Evolutionary conservation across 2,797 vertebrate genomes (phyloP).

Genomic region (Halcyon badia): DNA sequence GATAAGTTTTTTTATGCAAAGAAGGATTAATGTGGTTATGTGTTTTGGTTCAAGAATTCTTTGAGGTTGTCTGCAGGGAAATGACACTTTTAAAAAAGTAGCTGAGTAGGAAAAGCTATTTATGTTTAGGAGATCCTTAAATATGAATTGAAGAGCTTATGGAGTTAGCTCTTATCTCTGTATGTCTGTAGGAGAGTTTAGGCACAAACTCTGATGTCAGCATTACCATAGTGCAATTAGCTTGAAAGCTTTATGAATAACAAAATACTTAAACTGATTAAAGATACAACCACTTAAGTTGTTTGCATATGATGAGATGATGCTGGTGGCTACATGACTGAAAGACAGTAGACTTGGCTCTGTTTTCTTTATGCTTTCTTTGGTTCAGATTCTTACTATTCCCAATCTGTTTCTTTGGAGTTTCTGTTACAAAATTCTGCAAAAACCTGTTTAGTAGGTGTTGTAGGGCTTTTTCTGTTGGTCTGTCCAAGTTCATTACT

Average conservation of each 20-base stretch:
- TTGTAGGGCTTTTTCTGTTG: neutral
- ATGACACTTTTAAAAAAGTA: neutral
- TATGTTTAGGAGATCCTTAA: neutral
- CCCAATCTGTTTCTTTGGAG: neutral
- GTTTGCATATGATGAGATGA: neutral
- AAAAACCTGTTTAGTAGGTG: neutral
- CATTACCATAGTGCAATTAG: neutral
- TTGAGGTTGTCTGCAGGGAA: neutral
- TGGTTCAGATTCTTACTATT: neutral
- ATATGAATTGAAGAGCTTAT: neutral
- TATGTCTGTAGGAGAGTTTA: neutral
- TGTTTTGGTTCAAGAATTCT: neutral
- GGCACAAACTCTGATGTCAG: neutral
- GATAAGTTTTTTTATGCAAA: neutral
- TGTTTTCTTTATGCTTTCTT: neutral
- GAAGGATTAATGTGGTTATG: neutral
- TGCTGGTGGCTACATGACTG: neutral
- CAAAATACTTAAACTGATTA: constrained; percentile 1
- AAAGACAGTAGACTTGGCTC: neutral
- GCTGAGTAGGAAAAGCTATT: neutral
- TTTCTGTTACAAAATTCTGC: neutral
- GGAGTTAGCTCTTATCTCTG: neutral
- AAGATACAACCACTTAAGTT: neutral
- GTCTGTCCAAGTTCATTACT: neutral
- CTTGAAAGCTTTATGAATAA: neutral